phyloP scores from a whole-genome alignment of 2,888 invertebrate genomes.

The Branchellion lobata region DNA sequence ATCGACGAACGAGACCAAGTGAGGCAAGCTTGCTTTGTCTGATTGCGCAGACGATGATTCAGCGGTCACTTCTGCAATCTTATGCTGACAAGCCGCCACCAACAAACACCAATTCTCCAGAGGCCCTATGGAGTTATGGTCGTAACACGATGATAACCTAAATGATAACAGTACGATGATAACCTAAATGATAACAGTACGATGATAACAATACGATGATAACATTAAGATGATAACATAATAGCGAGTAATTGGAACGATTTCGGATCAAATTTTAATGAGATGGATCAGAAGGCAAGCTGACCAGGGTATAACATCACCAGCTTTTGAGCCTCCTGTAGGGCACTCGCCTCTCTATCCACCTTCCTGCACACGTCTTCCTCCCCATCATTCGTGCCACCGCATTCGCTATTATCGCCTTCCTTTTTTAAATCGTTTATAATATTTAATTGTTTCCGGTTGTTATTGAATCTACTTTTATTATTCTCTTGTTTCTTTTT shows the following conservation, averaged over 20 bases:
- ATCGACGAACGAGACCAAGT: background rate
- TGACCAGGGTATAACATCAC: slow-evolving; percentile 2
- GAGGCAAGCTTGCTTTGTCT: too few species aligned
- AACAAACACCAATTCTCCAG: slow-evolving; percentile 25
- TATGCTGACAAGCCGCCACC: slow-evolving; percentile 15
- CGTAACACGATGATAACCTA: too few species aligned
- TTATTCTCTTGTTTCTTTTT: background rate
- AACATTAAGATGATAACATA: too few species aligned
- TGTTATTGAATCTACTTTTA: background rate
- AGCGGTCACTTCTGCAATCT: slow-evolving; percentile 7
- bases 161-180: too few species aligned
- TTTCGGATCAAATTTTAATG: too few species aligned
- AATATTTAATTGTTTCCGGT: background rate
- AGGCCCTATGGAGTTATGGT: too few species aligned
- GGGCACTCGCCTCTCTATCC: background rate
- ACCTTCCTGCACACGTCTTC: background rate
- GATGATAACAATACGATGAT: too few species aligned
- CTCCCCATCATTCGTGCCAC: background rate
- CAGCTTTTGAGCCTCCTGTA: background rate
- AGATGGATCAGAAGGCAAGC: background rate
- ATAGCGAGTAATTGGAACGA: too few species aligned
- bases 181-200: too few species aligned
- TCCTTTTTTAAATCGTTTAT: background rate
- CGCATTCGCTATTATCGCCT: background rate
- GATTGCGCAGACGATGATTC: too few species aligned